Conservation (phyloP, 2,113 vertebrate species). For the Grammomys surdaster region DNA sequence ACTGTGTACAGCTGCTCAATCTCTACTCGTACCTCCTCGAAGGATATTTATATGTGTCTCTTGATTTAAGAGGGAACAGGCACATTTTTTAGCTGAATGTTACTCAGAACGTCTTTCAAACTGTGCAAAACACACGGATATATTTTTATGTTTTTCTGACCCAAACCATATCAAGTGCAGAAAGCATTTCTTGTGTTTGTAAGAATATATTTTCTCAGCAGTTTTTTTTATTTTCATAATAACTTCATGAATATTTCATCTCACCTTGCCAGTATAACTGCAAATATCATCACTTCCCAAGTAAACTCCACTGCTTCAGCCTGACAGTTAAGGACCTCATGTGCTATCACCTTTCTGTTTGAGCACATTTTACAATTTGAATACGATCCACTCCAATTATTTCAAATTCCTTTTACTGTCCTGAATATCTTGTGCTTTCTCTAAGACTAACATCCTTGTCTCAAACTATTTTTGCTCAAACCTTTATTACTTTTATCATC, state of each 20-base stretch:
- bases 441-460: not conserved
- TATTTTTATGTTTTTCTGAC: not conserved
- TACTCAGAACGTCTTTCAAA: not conserved
- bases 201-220: not conserved
- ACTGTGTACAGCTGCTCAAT: not conserved
- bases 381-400: not conserved
- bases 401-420: constrained; percentile 3
- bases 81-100: not conserved
- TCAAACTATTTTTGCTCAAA: not conserved
- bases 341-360: not conserved
- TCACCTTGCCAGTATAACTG: not conserved
- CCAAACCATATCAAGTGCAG: constrained; percentile 1
- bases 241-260: constrained; percentile 30
- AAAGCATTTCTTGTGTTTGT: constrained; percentile 26
- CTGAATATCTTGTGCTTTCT: not conserved
- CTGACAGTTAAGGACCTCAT: not conserved
- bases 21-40: not conserved
- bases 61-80: constrained; percentile 14
- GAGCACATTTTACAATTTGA: not conserved
- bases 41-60: not conserved
- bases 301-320: not conserved
- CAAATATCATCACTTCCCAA: not conserved
- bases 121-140: not conserved
- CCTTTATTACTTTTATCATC: not conserved
- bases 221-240: not conserved